Base-by-base conservation (phyloP, 1,140 invertebrate genomes). In the Wiebesia pumilae region DNA sequence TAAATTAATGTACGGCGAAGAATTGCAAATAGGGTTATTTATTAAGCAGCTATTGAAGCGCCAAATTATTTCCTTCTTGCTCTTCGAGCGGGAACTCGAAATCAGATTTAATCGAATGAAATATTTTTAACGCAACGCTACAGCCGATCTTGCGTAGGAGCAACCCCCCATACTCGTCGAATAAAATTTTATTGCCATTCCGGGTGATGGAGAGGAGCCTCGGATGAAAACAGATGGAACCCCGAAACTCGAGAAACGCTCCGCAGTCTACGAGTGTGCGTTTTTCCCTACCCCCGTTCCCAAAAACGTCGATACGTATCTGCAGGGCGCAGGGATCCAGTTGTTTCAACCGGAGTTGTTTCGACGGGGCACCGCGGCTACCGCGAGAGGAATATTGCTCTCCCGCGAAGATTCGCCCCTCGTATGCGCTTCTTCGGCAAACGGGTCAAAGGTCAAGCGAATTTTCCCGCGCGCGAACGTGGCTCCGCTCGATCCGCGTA, bases 361-460 rank as follows among this genome's bases (percentile, higher is more conserved):
- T n/a, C n/a, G n/a, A 7, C 30, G 14, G n/a, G n/a, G 9, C 65
- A 33, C 24, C 3, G 65, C 27, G 27, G 67, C 67, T 0, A 7
- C 21, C 30, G 24, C 58, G 9, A 27, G 47, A 58, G 33, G 43
- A 12, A 58, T 51, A 58, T 65, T 62, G 77, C 35, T 54, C 65
- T 78, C 82, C 73, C 71, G 78, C 71, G 69, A 47, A 7, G 58
- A 78, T 75, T 84, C 62, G n/a, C 24, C 62, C 24, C 3, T 73
- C n/a, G 0, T 19, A 16, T 3, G 35, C 54, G 58, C 54, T 47
- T 78, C n/a, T 43, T 38, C 21, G 14, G 14, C 38, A 16, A 78
- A 40, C 27, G 62, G 75, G 75, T 80, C 54, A 85, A 79, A 85
- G 83, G 67, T 85, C 83, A 80, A 69, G 54, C 73, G n/a, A 19